A percentile compares a stretch with the other conserved stretches of the same genome.
Evolutionary conservation across 2,888 invertebrate species (phyloP).

Genomic region (Pyrochroa serraticornis): DNA sequence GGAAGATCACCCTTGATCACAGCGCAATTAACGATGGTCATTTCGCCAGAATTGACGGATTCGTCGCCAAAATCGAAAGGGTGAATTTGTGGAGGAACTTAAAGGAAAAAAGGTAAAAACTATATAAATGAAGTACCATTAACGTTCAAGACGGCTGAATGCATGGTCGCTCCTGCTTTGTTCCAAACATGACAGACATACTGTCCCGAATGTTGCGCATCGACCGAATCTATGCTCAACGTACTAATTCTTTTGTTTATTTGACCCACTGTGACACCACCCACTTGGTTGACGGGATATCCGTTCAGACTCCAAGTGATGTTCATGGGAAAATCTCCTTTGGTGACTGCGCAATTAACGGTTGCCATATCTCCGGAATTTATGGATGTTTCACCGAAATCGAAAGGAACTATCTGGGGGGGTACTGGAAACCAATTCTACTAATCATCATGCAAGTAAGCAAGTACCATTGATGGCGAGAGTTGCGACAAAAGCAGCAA

Average conservation of each 20-base stretch:
- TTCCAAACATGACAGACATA: constrained; percentile 62
- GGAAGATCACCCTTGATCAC: constrained; percentile 81
- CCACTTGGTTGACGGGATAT: constrained; percentile 57
- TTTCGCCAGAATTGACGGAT: constrained; percentile 58
- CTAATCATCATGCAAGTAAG: constrained; percentile 59
- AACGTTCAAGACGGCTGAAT: constrained; percentile 68
- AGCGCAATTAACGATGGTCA: constrained; percentile 62
- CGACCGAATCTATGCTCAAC: constrained; percentile 61
- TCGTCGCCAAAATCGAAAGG: constrained; percentile 79
- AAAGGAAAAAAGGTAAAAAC: constrained; percentile 21
- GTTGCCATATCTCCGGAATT: constrained; percentile 69
- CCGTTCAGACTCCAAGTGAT: constrained; percentile 74
- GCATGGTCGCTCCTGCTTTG: constrained; percentile 55
- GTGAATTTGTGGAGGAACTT: constrained; percentile 81
- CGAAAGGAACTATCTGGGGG: constrained; percentile 58
- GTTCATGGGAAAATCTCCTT: constrained; percentile 70
- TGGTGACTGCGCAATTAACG: constrained; percentile 66
- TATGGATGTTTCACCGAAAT: constrained; percentile 59
- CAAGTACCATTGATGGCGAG: constrained; percentile 71
- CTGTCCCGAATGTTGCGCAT: constrained; percentile 59
- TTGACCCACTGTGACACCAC: constrained; percentile 62
- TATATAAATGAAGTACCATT: constrained; percentile 62
- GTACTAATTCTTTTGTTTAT: constrained; percentile 62
- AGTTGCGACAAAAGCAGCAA: constrained; percentile 66
- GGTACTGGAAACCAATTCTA: constrained; percentile 68